phyloP scores from a whole-genome alignment of 2,797 vertebrate genomes.

The Malacoraja senta region DNA sequence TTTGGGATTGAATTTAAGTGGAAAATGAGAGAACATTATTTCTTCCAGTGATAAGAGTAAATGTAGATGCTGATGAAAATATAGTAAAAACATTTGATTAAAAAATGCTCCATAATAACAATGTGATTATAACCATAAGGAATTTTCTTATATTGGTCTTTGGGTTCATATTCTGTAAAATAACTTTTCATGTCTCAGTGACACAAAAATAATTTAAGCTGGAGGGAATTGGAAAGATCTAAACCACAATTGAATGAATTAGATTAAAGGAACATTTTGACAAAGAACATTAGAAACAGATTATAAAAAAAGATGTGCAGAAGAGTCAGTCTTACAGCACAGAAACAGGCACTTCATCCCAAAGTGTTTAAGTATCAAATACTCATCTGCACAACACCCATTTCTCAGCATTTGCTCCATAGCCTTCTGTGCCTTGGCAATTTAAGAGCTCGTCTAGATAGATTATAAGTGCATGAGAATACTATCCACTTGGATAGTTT shows the following conservation, averaged over 20 bases:
- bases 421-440: too few relatives aligned
- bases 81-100: background rate
- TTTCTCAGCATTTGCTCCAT: too few relatives aligned
- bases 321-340: background rate
- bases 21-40: background rate
- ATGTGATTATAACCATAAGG: background rate
- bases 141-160: background rate
- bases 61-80: background rate
- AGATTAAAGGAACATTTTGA: background rate
- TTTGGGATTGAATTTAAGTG: background rate
- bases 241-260: background rate
- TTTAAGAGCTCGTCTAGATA: too few relatives aligned
- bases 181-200: too few relatives aligned
- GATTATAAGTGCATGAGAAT: too few relatives aligned
- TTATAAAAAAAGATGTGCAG: background rate
- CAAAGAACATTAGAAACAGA: background rate
- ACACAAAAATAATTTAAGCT: background rate
- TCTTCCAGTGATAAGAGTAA: background rate
- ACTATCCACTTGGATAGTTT: too few relatives aligned
- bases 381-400: too few relatives aligned
- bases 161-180: background rate
- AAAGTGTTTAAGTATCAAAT: background rate
- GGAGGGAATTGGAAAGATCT: background rate
- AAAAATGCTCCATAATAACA: background rate
- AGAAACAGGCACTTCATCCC: background rate